These are phyloP conservation scores for Sebastiscus tertius DNA, from an alignment of 2,797 vertebrate genomes.

Conservation along the genomic window DNA sequence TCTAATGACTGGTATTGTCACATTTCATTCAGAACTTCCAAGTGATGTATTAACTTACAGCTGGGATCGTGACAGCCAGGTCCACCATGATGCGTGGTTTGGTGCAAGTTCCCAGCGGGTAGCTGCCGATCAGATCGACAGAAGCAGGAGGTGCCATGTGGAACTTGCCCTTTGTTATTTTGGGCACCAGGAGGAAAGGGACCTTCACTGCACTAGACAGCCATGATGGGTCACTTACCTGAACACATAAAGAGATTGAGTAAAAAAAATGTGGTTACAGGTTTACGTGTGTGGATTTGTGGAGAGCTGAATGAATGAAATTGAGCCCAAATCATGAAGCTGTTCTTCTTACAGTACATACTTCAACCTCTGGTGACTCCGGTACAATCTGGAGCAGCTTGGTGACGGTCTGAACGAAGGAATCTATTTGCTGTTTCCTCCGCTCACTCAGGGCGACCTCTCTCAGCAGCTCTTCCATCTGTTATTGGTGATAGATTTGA, in stretches of 20 bases:
- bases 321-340: neutral
- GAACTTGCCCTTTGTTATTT: slow-evolving; percentile 90
- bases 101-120: slow-evolving; percentile 91
- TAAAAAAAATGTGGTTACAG: neutral
- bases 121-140: slow-evolving; percentile 93
- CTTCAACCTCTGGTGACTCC: slow-evolving; percentile 83
- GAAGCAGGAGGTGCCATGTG: slow-evolving; percentile 87
- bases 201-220: slow-evolving; percentile 86
- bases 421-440: slow-evolving; percentile 87
- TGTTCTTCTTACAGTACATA: slow-evolving; percentile 50
- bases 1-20: neutral
- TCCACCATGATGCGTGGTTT: slow-evolving; percentile 91
- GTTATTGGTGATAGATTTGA: slow-evolving; percentile 2
- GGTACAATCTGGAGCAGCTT: slow-evolving; percentile 83
- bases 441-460: slow-evolving; percentile 91
- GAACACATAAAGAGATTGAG: neutral
- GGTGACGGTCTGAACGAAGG: slow-evolving; percentile 87
- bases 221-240: slow-evolving; percentile 91
- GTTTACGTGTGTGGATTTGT: neutral
- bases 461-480: slow-evolving; percentile 96
- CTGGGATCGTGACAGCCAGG: slow-evolving; percentile 89
- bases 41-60: slow-evolving; percentile 79
- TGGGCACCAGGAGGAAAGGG: slow-evolving; percentile 89
- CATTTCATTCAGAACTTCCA: neutral
- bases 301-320: neutral